Percentiles rank a stretch among this genome's conserved stretches.
Evolutionary conservation across 1,140 invertebrate genomes (phyloP).

Genomic region (Pseudomyrmex concolor): DNA sequence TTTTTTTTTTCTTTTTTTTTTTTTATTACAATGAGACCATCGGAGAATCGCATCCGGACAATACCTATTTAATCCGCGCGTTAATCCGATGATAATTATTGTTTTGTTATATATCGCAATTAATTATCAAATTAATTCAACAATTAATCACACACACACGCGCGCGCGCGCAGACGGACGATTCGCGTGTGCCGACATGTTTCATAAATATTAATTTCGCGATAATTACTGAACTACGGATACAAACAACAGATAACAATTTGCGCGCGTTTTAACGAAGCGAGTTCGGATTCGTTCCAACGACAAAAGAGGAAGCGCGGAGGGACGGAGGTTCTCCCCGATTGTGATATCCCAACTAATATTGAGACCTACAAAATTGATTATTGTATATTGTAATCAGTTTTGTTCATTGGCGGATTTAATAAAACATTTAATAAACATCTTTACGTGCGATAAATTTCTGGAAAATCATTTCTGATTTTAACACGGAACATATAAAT

Average conservation of each 20-base stretch:
- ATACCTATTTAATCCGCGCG: conserved; percentile 18
- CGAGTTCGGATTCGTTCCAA: conserved; percentile 50
- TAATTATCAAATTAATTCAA: conserved; percentile 60
- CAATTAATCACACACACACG: conserved; percentile 36
- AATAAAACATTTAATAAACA: conserved; percentile 26
- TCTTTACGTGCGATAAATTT: conserved; percentile 22
- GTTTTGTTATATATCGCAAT: conserved; percentile 54
- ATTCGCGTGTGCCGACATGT: conserved; percentile 39
- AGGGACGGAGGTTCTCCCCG: conserved; percentile 1
- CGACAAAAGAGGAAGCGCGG: conserved; percentile 47
- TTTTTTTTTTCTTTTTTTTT: background rate
- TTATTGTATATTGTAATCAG: conserved; percentile 30
- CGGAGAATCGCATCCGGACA: background rate
- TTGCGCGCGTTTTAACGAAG: conserved; percentile 55
- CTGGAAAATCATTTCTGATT: background rate
- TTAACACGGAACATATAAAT: background rate
- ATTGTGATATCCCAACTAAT: conserved; percentile 53
- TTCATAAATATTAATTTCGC: conserved; percentile 61
- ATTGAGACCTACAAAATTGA: conserved; percentile 34
- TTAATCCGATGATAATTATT: conserved; percentile 52
- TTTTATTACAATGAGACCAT: background rate
- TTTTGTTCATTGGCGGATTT: conserved; percentile 26
- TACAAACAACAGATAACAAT: conserved; percentile 59
- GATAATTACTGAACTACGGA: conserved; percentile 54
- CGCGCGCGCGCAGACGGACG: background rate